A percentile compares a stretch with the other conserved stretches of the same genome.
Conservation (phyloP, 2,888 invertebrate genomes). For the Leptopilina drosophilae region DNA sequence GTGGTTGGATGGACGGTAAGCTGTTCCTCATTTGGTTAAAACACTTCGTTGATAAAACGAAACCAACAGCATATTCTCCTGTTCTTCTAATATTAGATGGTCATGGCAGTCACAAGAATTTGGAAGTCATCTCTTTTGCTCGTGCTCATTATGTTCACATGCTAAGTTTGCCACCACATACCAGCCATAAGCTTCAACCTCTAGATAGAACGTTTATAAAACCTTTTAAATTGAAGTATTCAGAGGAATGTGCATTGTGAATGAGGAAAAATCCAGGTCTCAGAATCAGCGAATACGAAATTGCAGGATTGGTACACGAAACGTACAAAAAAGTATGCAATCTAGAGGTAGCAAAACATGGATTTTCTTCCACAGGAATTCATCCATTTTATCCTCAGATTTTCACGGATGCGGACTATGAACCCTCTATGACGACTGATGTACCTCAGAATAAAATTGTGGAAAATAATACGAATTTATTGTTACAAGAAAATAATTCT, state of each 20-base stretch:
- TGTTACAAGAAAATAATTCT: background rate
- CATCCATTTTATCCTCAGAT: background rate
- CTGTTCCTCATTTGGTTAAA: too few relatives aligned
- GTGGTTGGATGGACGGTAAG: too few relatives aligned
- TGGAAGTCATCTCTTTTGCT: conserved; percentile 53
- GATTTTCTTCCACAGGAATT: background rate
- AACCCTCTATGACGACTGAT: background rate
- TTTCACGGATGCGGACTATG: background rate
- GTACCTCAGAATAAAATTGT: background rate
- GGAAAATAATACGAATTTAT: background rate
- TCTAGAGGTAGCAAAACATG: conserved; percentile 17
- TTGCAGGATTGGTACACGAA: conserved; percentile 47
- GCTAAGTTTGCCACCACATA: conserved; percentile 58
- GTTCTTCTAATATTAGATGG: conserved; percentile 57
- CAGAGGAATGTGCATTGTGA: background rate
- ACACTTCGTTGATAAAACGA: conserved; percentile 42
- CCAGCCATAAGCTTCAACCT: conserved; percentile 55
- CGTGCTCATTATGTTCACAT: conserved; percentile 53
- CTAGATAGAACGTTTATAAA: conserved; percentile 52
- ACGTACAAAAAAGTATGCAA: conserved; percentile 46
- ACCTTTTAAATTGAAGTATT: conserved; percentile 44
- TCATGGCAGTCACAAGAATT: conserved; percentile 55
- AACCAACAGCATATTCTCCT: conserved; percentile 50
- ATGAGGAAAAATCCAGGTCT: conserved; percentile 43
- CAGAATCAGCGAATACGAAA: conserved; percentile 48